Base-by-base conservation (phyloP, 1,140 invertebrate genomes). In the Drosophila tristis region DNA sequence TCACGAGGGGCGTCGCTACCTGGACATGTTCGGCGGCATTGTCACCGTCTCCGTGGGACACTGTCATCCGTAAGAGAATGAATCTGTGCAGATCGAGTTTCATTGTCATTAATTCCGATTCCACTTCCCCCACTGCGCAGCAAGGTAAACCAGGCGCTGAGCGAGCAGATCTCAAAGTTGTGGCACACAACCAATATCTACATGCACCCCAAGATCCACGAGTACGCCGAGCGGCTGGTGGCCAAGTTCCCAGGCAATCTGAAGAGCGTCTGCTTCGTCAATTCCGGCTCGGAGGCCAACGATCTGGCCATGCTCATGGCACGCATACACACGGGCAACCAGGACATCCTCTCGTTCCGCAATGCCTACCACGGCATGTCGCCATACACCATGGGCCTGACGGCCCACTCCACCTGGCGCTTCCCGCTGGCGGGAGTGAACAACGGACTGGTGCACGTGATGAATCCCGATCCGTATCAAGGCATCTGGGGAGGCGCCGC, bases 1-100 rank as follows among this genome's bases (percentile, higher is more conserved):
- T 91, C 94, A 97, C 58, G 93, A 95, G 51, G 97, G 97, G 5
- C 95, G 95, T 74, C 93, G 97, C 80, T 99, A 99, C 92, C 93
- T 99, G 25, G 98, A 99, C 92, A 95, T 99, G 93, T 98, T 98
- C 92, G 98, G 95, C 8, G 98, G 98, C 11, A 99, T 99, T 75
- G 98, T 98, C 2, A 99, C 98, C 0, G 96, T 99, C 26, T 98
- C 97, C 55, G 97, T 99, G n/a, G 98, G 98, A 20, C 98, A 99
- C 92, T 99, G 97, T 92, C 98, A 99, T 94, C 98, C 98, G 97
- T 98, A 94, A 96, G 96, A 95, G 11, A 58, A 4, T 29, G 13
- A 35, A 11, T 20, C 13, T 53, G 13, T 25, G 8, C 1, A 13
- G 35, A 39, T 4, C 35, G 35, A 39, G 51, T 39, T 59, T 15